phyloP scores from a whole-genome alignment of 2,888 invertebrate species.

The Acholoe squamosa region DNA sequence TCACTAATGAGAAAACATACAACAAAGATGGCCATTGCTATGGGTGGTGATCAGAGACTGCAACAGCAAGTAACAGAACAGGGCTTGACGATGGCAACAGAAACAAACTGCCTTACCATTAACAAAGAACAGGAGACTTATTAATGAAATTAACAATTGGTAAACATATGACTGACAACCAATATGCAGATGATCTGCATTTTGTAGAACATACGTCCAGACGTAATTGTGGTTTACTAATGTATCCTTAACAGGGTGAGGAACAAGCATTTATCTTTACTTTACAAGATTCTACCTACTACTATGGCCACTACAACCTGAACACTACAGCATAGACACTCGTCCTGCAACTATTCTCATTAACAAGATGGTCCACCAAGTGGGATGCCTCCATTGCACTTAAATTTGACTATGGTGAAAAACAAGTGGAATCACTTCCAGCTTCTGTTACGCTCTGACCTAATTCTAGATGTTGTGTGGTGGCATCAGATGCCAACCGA shows the following conservation, averaged over 20 bases:
- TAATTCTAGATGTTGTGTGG: neutral
- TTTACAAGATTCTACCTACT: neutral
- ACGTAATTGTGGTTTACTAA: neutral
- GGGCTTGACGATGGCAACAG: neutral
- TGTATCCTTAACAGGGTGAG: conserved; percentile 8
- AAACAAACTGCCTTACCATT: conserved; percentile 17
- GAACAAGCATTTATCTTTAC: neutral
- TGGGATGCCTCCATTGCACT: neutral
- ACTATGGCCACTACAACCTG: conserved; percentile 23
- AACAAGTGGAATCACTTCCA: neutral
- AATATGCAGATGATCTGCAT: neutral
- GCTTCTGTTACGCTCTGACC: neutral
- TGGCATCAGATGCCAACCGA: conserved; percentile 12
- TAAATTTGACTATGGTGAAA: conserved; percentile 30
- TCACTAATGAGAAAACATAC: neutral
- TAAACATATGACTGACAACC: neutral
- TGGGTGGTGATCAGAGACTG: neutral
- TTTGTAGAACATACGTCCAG: neutral
- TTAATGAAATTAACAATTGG: neutral
- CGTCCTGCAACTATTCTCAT: neutral
- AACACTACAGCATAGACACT: neutral
- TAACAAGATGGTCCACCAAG: neutral
- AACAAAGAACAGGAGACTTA: neutral
- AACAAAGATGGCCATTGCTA: neutral
- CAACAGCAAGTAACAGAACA: neutral